phyloP scores from a whole-genome alignment of 2,797 vertebrate species.

The Euphonia xanthogaster region DNA sequence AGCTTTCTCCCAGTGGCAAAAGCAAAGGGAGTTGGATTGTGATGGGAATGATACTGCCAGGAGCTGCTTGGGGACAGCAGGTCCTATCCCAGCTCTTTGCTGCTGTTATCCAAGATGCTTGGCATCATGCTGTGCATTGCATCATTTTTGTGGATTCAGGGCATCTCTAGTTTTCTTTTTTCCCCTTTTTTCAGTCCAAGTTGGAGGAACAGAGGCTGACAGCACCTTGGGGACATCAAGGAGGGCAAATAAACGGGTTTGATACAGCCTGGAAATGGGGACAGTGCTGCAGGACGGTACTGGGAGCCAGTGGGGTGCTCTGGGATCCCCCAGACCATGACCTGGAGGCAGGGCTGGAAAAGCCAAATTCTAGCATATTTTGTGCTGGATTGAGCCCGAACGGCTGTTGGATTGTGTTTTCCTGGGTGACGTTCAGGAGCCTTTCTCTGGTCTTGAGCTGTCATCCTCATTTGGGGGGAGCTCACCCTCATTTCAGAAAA shows the following conservation, averaged over 20 bases:
- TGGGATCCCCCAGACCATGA: not conserved
- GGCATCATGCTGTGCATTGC: not conserved
- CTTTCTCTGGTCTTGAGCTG: not conserved
- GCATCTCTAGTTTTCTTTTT: not conserved
- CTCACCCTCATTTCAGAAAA: not conserved
- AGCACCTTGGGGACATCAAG: not conserved
- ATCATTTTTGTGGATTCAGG: not conserved
- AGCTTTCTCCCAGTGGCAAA: not conserved
- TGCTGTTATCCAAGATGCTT: not conserved
- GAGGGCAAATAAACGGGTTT: not conserved
- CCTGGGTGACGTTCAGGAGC: not conserved
- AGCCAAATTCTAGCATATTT: not conserved
- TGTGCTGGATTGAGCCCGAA: accelerated
- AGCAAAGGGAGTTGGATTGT: not conserved
- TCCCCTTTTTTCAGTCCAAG: not conserved
- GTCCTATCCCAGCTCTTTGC: not conserved
- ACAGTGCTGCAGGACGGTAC: not conserved
- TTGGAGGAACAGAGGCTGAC: not conserved
- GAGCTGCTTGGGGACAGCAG: not conserved
- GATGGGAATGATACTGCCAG: not conserved
- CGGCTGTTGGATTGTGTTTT: accelerated
- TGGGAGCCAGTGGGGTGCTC: not conserved
- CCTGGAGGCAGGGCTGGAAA: not conserved
- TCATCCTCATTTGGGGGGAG: not conserved
- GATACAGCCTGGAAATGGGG: not conserved